Percentiles rank a stretch among this genome's conserved stretches.
Evolutionary conservation across 2,888 invertebrate species (phyloP).

Genomic region (Drosophila mimetica): DNA sequence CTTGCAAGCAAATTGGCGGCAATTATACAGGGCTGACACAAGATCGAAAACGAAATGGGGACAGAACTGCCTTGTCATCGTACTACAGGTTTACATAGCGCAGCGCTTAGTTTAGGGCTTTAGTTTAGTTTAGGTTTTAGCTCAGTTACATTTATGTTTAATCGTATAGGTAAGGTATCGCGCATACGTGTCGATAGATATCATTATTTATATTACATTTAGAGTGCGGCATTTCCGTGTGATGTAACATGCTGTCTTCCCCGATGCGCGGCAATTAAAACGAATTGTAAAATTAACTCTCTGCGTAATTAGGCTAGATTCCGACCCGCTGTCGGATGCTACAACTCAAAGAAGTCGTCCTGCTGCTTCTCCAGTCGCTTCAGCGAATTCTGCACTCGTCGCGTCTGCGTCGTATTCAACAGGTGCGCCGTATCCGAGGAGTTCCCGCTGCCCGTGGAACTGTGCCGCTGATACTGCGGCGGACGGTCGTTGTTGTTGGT

Average conservation of each 20-base stretch:
- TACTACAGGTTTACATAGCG: constrained; percentile 63
- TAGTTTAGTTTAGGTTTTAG: constrained; percentile 46
- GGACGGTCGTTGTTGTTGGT: constrained; percentile 74
- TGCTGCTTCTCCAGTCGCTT: constrained; percentile 93
- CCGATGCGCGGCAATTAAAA: constrained; percentile 60
- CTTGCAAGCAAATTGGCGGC: constrained; percentile 75
- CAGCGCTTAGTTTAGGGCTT: constrained; percentile 53
- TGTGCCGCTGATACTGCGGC: constrained; percentile 78
- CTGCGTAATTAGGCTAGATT: constrained; percentile 55
- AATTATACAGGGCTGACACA: constrained; percentile 64
- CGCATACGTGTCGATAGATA: constrained; percentile 30
- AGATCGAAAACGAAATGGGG: constrained; percentile 46
- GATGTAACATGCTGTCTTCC: constrained; percentile 11
- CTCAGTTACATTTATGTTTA: constrained; percentile 43
- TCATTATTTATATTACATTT: constrained; percentile 57
- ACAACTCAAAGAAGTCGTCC: constrained; percentile 96
- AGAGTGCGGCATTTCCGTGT: constrained; percentile 47
- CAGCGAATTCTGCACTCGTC: constrained; percentile 91
- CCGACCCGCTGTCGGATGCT: constrained; percentile 85
- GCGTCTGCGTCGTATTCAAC: constrained; percentile 90
- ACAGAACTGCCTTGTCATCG: constrained; percentile 54
- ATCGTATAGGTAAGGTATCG: constrained; percentile 41
- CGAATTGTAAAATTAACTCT: constrained; percentile 61
- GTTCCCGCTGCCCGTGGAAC: constrained; percentile 85
- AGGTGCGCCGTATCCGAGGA: constrained; percentile 83